Percentiles rank a stretch among this genome's conserved stretches.
These are phyloP conservation scores for Glaucomys volans DNA, from an alignment of 2,113 vertebrate genomes.

Conservation along the genomic window DNA sequence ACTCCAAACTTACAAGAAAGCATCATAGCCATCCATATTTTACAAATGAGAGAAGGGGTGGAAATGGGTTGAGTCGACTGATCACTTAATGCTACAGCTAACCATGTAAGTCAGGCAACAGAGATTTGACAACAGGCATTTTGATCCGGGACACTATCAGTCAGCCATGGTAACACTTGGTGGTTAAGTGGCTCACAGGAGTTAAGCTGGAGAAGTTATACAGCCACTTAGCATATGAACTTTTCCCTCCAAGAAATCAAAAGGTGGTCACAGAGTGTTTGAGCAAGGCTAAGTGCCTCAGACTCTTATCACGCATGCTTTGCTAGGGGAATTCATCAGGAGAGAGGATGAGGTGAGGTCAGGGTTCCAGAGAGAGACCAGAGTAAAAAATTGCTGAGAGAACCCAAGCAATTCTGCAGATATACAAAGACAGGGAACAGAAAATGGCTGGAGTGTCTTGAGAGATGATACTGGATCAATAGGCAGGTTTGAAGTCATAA, in stretches of 20 bases:
- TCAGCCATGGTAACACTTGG: background rate
- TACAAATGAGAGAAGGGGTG: background rate
- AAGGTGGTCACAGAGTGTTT: background rate
- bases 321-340: background rate
- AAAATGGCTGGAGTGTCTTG: background rate
- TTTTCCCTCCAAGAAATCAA: background rate
- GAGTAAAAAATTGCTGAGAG: background rate
- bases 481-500: background rate
- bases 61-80: background rate
- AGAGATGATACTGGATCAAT: background rate
- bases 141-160: background rate
- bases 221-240: background rate
- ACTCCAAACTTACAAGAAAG: background rate
- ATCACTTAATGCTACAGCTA: background rate
- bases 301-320: too few species aligned
- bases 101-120: background rate
- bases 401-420: background rate
- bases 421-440: background rate
- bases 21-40: background rate
- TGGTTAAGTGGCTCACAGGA: too few species aligned
- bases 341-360: background rate
- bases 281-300: background rate
- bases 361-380: background rate
- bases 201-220: background rate
- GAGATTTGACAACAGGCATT: background rate